These are phyloP conservation scores for Cercocebus atys DNA, from an alignment of 2,113 vertebrate genomes.

Conservation along the genomic window DNA sequence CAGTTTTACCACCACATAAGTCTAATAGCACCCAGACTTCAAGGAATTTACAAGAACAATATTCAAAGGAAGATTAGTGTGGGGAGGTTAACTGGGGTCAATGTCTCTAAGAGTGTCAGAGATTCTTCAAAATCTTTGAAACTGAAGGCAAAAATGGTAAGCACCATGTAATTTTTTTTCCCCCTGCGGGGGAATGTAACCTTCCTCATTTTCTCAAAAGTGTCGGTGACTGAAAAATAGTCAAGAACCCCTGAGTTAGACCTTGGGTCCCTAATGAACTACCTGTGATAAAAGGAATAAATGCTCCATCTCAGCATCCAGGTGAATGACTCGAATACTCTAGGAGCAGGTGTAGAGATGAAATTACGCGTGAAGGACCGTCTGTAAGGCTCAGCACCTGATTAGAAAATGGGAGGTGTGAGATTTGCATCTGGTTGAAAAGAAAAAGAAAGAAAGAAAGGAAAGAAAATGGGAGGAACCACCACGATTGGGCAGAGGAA, in stretches of 20 bases:
- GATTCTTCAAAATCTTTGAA: background rate
- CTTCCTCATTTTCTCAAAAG: background rate
- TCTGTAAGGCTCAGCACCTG: background rate
- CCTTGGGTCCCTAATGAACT: background rate
- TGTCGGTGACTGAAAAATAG: background rate
- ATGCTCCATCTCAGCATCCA: background rate
- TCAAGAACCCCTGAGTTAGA: background rate
- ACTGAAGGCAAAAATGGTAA: background rate
- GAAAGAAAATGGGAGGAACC: background rate
- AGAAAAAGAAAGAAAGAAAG: too few relatives aligned
- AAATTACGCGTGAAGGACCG: background rate
- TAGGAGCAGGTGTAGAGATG: background rate
- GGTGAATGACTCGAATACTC: fast-evolving
- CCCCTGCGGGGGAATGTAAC: background rate
- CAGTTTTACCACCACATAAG: fast-evolving
- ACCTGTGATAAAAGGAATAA: background rate
- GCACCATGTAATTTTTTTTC: background rate
- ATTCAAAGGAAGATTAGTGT: too few relatives aligned
- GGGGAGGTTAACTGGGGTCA: background rate
- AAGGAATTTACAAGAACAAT: background rate
- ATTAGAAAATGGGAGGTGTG: background rate
- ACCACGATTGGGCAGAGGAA: background rate
- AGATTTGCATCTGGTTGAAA: too few relatives aligned
- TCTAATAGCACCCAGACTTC: fast-evolving
- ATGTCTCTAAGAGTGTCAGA: background rate